Evolutionary conservation across 2,888 invertebrate species (phyloP).

Genomic region (Morinoia aosen): DNA sequence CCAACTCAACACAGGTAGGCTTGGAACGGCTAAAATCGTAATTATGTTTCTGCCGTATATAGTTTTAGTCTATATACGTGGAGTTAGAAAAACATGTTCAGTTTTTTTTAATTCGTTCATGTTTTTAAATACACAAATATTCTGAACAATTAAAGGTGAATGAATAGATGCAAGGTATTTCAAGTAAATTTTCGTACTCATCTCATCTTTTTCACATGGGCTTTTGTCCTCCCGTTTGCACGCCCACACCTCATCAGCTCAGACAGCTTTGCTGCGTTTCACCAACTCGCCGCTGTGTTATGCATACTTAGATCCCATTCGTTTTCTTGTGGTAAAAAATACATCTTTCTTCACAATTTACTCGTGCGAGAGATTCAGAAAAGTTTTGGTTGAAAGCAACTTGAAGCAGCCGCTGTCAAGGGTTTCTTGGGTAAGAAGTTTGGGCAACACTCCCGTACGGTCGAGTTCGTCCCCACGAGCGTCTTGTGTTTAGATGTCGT

Average conservation of each 20-base stretch:
- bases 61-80: neutral
- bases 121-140: neutral
- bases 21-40: neutral
- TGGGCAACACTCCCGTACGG: slow-evolving; percentile 45
- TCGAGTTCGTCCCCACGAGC: slow-evolving; percentile 34
- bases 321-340: neutral
- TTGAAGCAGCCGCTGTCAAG: slow-evolving; percentile 47
- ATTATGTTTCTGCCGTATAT: neutral
- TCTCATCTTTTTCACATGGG: neutral
- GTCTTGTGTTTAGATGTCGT: slow-evolving; percentile 36
- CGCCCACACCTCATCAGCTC: neutral
- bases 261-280: neutral
- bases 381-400: slow-evolving; percentile 48
- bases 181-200: neutral
- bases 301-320: neutral
- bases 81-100: neutral
- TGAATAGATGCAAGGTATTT: too few species aligned
- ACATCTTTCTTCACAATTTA: slow-evolving; percentile 9
- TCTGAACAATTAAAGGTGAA: neutral
- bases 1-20: neutral
- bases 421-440: slow-evolving; percentile 47
- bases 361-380: neutral
- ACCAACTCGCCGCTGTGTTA: neutral
- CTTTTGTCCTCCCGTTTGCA: neutral
- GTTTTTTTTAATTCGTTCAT: neutral